These are phyloP conservation scores for Hydroisotoma schaefferi DNA, from an alignment of 2,888 invertebrate species.

Conservation along the genomic window DNA sequence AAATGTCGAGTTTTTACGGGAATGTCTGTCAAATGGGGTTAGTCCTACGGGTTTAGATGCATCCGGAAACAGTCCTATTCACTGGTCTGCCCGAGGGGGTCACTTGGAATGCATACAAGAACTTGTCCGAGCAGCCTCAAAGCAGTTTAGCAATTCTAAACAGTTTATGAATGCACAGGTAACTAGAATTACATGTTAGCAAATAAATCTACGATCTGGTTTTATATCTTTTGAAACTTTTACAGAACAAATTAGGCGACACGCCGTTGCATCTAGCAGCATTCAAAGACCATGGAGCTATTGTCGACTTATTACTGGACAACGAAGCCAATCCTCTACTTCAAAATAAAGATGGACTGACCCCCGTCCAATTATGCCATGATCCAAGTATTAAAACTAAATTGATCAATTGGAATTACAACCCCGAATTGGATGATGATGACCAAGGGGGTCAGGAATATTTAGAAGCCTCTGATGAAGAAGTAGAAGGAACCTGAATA, in stretches of 20 bases:
- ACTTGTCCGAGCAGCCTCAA: conserved; percentile 29
- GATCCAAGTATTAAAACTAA: conserved; percentile 53
- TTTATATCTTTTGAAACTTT: conserved; percentile 4
- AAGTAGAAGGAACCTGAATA: conserved; percentile 6
- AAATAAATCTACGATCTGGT: conserved; percentile 3
- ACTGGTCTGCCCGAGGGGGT: conserved; percentile 54
- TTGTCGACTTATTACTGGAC: conserved; percentile 58
- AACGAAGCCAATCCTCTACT: conserved; percentile 56
- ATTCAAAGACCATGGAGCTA: conserved; percentile 59
- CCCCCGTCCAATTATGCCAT: conserved; percentile 58
- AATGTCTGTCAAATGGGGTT: conserved; percentile 61
- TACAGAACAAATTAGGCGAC: conserved; percentile 64
- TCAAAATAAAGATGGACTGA: conserved; percentile 57
- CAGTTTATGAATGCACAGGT: conserved; percentile 40
- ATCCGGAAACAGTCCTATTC: conserved; percentile 63
- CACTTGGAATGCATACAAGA: conserved; percentile 39
- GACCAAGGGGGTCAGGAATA: conserved; percentile 22
- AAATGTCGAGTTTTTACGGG: conserved; percentile 59
- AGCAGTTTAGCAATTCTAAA: conserved; percentile 27
- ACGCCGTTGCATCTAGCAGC: conserved; percentile 63
- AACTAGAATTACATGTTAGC: not conserved
- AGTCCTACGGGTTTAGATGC: conserved; percentile 64
- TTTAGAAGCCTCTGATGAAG: conserved; percentile 18
- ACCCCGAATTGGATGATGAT: conserved; percentile 24
- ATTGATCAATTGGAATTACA: conserved; percentile 40